Evolutionary conservation across 2,888 invertebrate species (phyloP).

Genomic region (Nineta flava): DNA sequence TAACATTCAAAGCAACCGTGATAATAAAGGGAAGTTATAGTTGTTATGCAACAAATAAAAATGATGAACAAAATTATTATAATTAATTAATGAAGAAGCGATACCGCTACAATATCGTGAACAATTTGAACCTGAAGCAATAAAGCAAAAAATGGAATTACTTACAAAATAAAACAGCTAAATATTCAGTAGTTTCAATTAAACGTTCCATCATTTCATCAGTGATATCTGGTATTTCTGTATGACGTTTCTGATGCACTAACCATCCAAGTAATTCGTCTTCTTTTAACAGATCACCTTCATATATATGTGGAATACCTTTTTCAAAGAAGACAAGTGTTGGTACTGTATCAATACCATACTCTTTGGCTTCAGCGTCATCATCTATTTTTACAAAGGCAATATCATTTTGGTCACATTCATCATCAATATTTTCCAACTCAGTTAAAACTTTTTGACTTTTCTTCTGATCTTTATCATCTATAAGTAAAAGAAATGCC

Average conservation of each 20-base stretch:
- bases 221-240: constrained; percentile 82
- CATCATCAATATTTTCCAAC: constrained; percentile 85
- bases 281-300: constrained; percentile 68
- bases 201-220: constrained; percentile 88
- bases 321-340: constrained; percentile 61
- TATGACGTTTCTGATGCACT: constrained; percentile 75
- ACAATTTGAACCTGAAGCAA: background rate
- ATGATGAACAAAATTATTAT: no score
- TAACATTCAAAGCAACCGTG: no score
- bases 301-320: constrained; percentile 42
- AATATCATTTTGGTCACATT: constrained; percentile 82
- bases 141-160: no score
- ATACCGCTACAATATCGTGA: no score
- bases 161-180: constrained; percentile 87
- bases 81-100: no score
- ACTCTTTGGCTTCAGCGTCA: constrained; percentile 75
- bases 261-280: constrained; percentile 82
- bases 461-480: constrained; percentile 82
- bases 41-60: no score
- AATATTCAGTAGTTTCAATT: constrained; percentile 59
- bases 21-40: no score
- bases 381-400: constrained; percentile 86
- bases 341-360: constrained; percentile 70
- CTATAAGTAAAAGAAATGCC: constrained; percentile 33
- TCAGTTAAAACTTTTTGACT: constrained; percentile 71